phyloP scores from a whole-genome alignment of 2,113 vertebrate genomes.

The Okapia johnstoni region DNA sequence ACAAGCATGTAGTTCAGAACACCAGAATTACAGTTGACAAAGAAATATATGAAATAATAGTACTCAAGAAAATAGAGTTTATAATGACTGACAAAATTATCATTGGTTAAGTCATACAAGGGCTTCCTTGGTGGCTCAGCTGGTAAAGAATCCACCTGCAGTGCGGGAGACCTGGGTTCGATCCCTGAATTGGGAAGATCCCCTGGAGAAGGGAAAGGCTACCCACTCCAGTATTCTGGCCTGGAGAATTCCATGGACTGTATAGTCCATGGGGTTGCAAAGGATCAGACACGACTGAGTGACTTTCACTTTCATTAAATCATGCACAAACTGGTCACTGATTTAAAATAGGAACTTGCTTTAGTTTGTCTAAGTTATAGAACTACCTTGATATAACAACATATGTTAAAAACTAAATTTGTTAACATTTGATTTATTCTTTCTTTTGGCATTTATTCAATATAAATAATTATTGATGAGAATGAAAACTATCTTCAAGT shows the following conservation, averaged over 20 bases:
- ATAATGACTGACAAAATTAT: not conserved
- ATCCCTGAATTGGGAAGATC: not conserved
- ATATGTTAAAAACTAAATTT: not conserved
- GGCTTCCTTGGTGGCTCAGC: not conserved
- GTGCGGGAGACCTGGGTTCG: not conserved
- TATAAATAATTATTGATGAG: not conserved
- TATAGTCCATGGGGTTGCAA: not conserved
- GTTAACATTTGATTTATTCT: not conserved
- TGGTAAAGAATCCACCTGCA: not conserved
- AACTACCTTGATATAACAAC: not conserved
- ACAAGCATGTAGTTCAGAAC: not conserved
- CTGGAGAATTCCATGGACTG: not conserved
- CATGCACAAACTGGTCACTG: not conserved
- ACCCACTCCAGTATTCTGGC: not conserved
- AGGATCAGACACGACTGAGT: not conserved
- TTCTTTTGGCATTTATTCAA: not conserved
- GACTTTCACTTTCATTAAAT: not conserved
- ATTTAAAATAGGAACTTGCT: not conserved
- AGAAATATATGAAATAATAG: not conserved
- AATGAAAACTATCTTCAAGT: not conserved
- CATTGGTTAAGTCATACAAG: not conserved
- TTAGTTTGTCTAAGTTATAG: not conserved
- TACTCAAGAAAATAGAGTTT: not conserved
- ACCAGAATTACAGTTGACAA: not conserved
- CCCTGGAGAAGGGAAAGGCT: not conserved